Evolutionary conservation across 23 tunicate species (phyloP), one percentile per base, ranked within the genome.

Genomic region (Ascidia mentula): DNA sequence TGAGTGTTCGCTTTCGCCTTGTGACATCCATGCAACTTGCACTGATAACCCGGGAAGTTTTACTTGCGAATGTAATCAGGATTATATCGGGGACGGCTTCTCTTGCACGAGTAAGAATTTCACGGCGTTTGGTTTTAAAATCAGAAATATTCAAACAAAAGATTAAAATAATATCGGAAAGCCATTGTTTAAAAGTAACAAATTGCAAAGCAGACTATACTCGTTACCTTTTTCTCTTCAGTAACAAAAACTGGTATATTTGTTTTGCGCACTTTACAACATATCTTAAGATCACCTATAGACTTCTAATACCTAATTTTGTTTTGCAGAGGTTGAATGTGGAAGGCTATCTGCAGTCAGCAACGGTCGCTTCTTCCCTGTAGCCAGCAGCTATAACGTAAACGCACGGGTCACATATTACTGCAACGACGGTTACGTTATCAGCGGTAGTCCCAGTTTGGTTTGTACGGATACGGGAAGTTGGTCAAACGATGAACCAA

Each of bases 61-160:
- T 72, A 45, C 33, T 0, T 89, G 95, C 45, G 22, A 46, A 40
- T 89, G 95, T 72, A 60, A 79, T 15, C 20, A 24, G 12, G 89
- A 87, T 8, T 89, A 46, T 77, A 6, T 32, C 4, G 95, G 95
- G 61, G 69, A 80, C 46, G 95, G 95, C 26, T 38, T 46, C n/a
- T 7, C 60, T 5, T 86, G 90, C 46, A 69, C 53, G 1, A 45
- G 90, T 86, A 34, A 31, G 80, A 42, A 1, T 9, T 1, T n/a
- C n/a, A n/a, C n/a, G n/a, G n/a, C n/a, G n/a, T n/a, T n/a, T n/a
- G n/a, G n/a, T n/a, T n/a, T n/a, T n/a, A n/a, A n/a, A n/a, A n/a
- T n/a, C n/a, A n/a, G n/a, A n/a, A n/a, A n/a, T n/a, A n/a, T n/a
- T n/a, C n/a, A n/a, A n/a, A n/a, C n/a, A n/a, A n/a, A n/a, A n/a